Evolutionary conservation across 2,797 vertebrate genomes (phyloP), one percentile per base, ranked within the genome.

Genomic region (Mus caroli): DNA sequence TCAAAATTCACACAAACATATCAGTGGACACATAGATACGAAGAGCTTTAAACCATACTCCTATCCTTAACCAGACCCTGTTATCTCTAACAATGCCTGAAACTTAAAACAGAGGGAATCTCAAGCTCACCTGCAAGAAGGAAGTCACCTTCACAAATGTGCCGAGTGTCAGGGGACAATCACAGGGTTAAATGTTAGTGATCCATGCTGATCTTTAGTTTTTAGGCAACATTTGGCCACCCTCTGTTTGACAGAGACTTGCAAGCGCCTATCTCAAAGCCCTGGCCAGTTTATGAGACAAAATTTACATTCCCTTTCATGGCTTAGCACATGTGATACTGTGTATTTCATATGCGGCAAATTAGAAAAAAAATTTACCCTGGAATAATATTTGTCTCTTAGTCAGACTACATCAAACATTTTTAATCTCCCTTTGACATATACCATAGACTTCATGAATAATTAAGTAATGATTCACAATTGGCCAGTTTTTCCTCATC

Each of bases 391-490:
- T 90, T 92, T 88, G 9, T 89, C 97, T 97, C 75, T 90, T 60
- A 20, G 92, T 82, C 11, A 92, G 52, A 95, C 90, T n/a, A 87
- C 85, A 91, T 94, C 95, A 95, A 97, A 94, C 76, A 80, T 87
- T 94, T 96, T 86, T 67, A 91, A 97, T 89, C 52, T 73, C 77
- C 87, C 87, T 83, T 96, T 96, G 95, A 94, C 89, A 71, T n/a
- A 60, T 4, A 73, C 58, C 78, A 40, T 92, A 88, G 20, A 94
- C 58, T 71, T 97, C 94, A 96, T 95, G 92, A 97, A 96, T 96
- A 97, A 95, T 97, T 92, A 97, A 97, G 71, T 86, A n/a, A 89
- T 84, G 88, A 93, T 58, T 90, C 96, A 95, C 52, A 94, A 94
- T 87, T 94, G 95, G 79, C 86, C 85, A 24, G 34, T 92, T 87